phyloP scores from a whole-genome alignment of 2,113 vertebrate genomes.

The Marcusenius ussheri region DNA sequence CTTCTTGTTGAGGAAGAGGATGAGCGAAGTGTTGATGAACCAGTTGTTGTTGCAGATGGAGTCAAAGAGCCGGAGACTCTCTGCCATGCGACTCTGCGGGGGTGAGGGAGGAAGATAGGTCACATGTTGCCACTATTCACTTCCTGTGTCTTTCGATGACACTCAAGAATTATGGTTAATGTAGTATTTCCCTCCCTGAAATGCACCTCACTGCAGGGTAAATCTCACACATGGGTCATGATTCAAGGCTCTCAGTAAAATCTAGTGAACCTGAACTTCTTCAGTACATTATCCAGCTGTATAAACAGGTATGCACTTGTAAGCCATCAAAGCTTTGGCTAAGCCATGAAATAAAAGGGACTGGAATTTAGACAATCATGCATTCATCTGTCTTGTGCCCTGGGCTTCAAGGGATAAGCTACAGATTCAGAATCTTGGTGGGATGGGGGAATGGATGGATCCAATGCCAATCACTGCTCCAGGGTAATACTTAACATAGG shows the following conservation, averaged over 20 bases:
- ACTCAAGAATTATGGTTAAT: background rate
- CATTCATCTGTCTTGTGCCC: background rate
- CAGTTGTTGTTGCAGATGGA: constrained; percentile 99
- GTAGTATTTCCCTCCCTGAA: background rate
- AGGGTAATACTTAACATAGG: background rate
- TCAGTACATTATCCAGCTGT: background rate
- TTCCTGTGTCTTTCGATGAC: background rate
- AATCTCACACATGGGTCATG: background rate
- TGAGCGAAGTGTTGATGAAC: constrained; percentile 99
- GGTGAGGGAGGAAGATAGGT: background rate
- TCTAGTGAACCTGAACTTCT: background rate
- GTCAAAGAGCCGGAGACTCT: constrained; percentile 96
- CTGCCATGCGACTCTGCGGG: constrained; percentile 91
- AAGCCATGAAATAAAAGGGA: background rate
- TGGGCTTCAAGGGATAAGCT: background rate
- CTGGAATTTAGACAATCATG: background rate
- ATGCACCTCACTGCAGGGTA: background rate
- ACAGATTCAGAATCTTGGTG: background rate
- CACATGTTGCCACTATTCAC: background rate
- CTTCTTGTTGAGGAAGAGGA: constrained; percentile 99
- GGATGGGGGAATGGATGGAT: background rate
- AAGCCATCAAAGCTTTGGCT: background rate
- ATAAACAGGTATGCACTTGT: background rate
- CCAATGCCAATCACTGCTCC: background rate
- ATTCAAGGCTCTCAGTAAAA: background rate